phyloP scores from a whole-genome alignment of 2,888 invertebrate genomes.

The Ditylenchus weischeri region DNA sequence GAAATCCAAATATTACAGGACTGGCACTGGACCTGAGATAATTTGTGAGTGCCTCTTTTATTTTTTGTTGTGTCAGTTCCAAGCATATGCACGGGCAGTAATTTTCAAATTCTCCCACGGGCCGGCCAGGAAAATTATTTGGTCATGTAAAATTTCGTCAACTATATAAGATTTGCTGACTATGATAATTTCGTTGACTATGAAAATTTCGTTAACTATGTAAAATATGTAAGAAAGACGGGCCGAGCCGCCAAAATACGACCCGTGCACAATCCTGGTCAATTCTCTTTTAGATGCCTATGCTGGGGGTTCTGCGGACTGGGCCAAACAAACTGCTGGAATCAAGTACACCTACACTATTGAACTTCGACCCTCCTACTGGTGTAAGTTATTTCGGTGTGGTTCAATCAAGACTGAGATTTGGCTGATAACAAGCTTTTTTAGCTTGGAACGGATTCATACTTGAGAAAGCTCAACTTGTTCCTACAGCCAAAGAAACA shows the following conservation, averaged over 20 bases:
- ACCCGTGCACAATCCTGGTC: no score
- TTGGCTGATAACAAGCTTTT: constrained; percentile 12
- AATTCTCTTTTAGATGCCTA: constrained; percentile 56
- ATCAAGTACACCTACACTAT: constrained; percentile 57
- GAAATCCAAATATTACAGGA: no score
- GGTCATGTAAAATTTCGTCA: no score
- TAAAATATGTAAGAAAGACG: no score
- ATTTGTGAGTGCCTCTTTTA: constrained; percentile 44
- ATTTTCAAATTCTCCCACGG: no score
- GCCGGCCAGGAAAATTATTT: no score
- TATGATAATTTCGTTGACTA: no score
- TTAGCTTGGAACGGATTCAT: constrained; percentile 57
- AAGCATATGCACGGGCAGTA: no score
- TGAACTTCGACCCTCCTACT: constrained; percentile 52
- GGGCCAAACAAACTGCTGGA: constrained; percentile 55
- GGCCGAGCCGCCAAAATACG: no score
- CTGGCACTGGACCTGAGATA: constrained; percentile 57
- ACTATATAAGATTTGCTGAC: no score
- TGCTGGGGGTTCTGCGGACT: constrained; percentile 55
- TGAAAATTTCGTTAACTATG: no score
- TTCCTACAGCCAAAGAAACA: constrained; percentile 56
- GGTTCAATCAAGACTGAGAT: not conserved
- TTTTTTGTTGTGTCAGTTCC: not conserved
- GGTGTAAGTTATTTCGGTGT: constrained; percentile 35
- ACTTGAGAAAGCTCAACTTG: constrained; percentile 46